Conservation (phyloP, 2,797 vertebrate genomes). For the Lutra lutra region DNA sequence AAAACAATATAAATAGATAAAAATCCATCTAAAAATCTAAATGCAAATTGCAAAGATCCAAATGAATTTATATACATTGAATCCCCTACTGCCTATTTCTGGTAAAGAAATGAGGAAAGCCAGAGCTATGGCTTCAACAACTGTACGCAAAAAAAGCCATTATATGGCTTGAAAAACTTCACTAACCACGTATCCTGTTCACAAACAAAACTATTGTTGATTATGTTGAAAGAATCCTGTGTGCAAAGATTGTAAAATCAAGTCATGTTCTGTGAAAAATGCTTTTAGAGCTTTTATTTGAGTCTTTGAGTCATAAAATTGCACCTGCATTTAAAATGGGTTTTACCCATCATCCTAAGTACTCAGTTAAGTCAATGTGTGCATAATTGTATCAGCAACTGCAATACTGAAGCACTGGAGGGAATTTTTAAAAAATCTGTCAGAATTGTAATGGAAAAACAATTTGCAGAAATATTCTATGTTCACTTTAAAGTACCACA, state of each 20-base stretch:
- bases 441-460: slow-evolving; percentile 8
- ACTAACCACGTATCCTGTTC: background rate
- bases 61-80: background rate
- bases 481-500: background rate
- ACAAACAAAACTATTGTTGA: background rate
- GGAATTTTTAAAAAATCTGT: background rate
- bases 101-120: background rate
- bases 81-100: background rate
- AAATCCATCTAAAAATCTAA: background rate
- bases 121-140: background rate
- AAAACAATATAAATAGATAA: background rate
- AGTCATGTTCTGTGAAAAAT: slow-evolving; percentile 25
- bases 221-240: background rate
- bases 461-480: slow-evolving; percentile 17
- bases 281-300: slow-evolving; percentile 16
- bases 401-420: background rate
- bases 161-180: background rate
- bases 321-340: slow-evolving; percentile 17
- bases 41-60: background rate
- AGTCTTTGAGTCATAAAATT: slow-evolving; percentile 41
- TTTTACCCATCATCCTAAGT: background rate
- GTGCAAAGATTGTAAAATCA: slow-evolving; percentile 18
- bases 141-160: background rate
- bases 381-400: background rate
- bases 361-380: background rate